These are phyloP conservation scores for Drosophila borealis DNA, from an alignment of 2,888 invertebrate genomes.

Conservation along the genomic window DNA sequence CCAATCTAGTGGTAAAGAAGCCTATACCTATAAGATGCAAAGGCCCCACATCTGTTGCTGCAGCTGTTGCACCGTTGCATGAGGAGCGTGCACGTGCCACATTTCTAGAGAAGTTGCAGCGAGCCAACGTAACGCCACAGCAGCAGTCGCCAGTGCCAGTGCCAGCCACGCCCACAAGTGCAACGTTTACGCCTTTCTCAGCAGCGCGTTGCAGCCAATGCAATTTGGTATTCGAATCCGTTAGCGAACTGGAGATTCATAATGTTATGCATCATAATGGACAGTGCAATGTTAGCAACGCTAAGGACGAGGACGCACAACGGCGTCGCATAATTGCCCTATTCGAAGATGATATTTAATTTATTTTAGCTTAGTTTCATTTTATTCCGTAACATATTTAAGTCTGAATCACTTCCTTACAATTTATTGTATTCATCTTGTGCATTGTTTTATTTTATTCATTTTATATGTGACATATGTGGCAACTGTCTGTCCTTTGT, in stretches of 20 bases:
- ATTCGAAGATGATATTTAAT: slow-evolving; percentile 80
- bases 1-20: slow-evolving; percentile 58
- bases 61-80: slow-evolving; percentile 12
- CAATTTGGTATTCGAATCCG: slow-evolving; percentile 77
- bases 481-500: neutral
- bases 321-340: slow-evolving; percentile 82
- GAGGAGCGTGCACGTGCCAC: slow-evolving; percentile 60
- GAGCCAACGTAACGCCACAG: slow-evolving; percentile 51
- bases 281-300: slow-evolving; percentile 18
- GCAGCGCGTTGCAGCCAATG: slow-evolving; percentile 83
- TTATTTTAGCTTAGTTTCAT: slow-evolving; percentile 14
- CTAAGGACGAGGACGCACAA: slow-evolving; percentile 68
- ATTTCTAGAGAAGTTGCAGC: slow-evolving; percentile 78
- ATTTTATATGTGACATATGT: neutral
- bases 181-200: slow-evolving; percentile 57
- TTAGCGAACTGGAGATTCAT: slow-evolving; percentile 81
- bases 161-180: slow-evolving; percentile 22
- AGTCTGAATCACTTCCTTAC: slow-evolving; percentile 32
- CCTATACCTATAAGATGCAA: slow-evolving; percentile 72
- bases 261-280: slow-evolving; percentile 81
- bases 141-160: slow-evolving; percentile 30
- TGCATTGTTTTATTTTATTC: slow-evolving; percentile 10
- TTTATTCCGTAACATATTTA: slow-evolving; percentile 14
- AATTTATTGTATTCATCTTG: slow-evolving; percentile 9
- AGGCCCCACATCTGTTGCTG: neutral